These are phyloP conservation scores for Anthophora plumipes DNA, from an alignment of 2,888 invertebrate species.

Conservation along the genomic window DNA sequence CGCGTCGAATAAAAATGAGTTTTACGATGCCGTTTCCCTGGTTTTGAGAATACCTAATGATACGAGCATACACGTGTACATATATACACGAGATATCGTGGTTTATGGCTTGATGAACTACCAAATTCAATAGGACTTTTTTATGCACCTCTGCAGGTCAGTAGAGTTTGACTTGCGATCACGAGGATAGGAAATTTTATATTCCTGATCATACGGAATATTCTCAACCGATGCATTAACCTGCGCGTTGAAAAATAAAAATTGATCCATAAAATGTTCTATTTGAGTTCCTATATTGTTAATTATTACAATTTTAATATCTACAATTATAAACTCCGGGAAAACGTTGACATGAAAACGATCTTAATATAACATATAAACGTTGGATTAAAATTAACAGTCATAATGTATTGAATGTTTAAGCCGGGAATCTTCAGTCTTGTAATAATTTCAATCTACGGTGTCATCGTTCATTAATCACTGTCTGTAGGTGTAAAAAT, in stretches of 20 bases:
- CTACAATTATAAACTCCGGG: no score
- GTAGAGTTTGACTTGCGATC: constrained; percentile 13
- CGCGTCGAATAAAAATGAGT: neutral
- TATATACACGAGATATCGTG: neutral
- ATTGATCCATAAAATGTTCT: neutral
- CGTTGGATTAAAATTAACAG: no score
- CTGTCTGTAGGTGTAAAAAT: no score
- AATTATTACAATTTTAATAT: no score
- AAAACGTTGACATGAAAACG: no score
- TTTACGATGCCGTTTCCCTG: neutral
- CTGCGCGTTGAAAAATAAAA: no score
- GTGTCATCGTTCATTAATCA: no score
- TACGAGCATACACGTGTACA: neutral
- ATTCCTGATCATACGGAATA: neutral
- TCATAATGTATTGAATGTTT: no score
- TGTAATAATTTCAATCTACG: no score
- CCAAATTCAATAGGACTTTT: constrained; percentile 16
- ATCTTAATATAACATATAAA: no score
- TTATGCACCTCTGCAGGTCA: neutral
- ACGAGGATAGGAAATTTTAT: neutral
- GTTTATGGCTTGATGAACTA: neutral
- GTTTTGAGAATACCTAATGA: constrained; percentile 4
- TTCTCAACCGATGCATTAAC: no score
- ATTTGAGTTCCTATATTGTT: neutral
- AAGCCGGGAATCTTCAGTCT: no score